Base-by-base conservation (phyloP, 2,113 vertebrate genomes). In the Zingel zingel region DNA sequence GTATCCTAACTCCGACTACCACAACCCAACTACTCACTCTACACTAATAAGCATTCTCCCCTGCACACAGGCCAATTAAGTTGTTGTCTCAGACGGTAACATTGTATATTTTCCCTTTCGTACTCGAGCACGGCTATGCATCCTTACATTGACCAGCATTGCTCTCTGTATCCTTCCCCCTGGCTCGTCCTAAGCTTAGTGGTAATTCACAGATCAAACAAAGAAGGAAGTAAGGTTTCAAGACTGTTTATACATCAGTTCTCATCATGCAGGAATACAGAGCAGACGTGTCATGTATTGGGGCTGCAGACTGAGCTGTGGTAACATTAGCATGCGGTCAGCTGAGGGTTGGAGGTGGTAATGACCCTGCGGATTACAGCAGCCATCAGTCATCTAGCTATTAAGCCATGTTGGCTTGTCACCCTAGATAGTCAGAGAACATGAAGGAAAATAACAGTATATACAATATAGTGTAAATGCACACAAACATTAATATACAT, bases 321-420 rank as follows among this genome's bases (percentile, higher is more conserved):
- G 81, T 85, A 82, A 87, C 90, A 79, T 86, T 69, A 85, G 81
- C 43, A 12, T 79, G 85, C 6, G 59, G 89, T 90, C 84, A 88
- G 85, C 83, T 61, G 79, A 78, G 69, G 79, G 72, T 62, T 77
- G 75, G 82, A 85, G 85, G 89, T 93, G 91, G 80, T 93, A 92
- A 94, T 90, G 93, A 92, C 82, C 92, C 77, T 65, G 33, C 50
- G 67, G 73, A 90, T 94, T 91, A 91, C 80, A 77, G 72, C 77
- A 61, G 81, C 69, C 88, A 86, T 93, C 92, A 86, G 69, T 94
- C 92, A 93, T 88, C 78, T 25, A 81, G 77, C 75, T 83, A 90
- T 91, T 92, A 89, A 89, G 73, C 79, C 75, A 15, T 43, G 71
- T 12, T 77, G 59, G 73, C 89, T 93, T 71, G 82, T 91, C 87